These are phyloP conservation scores for Henicopernis longicauda DNA, from an alignment of 2,113 vertebrate species.

Conservation along the genomic window DNA sequence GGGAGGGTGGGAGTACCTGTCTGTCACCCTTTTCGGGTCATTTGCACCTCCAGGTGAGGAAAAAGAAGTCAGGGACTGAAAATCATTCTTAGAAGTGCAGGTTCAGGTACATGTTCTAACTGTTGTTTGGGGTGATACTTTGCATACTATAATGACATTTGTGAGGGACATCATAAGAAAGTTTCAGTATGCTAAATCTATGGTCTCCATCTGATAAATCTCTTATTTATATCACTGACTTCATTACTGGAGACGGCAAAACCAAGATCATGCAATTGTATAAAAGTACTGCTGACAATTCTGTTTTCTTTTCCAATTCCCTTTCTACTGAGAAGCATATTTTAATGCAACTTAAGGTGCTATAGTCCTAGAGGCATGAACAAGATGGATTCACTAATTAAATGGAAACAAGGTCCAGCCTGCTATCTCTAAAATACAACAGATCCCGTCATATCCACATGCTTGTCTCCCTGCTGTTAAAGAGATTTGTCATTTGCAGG, in stretches of 20 bases:
- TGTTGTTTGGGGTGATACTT: neutral
- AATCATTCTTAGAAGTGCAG: neutral
- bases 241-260: neutral
- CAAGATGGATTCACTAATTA: conserved; percentile 15
- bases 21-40: neutral
- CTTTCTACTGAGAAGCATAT: neutral
- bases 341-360: neutral
- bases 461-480: neutral
- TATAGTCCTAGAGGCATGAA: neutral
- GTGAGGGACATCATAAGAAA: neutral
- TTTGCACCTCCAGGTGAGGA: neutral
- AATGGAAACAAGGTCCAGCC: neutral
- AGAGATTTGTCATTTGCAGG: neutral
- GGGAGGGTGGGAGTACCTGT: neutral
- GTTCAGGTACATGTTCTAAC: neutral
- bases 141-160: neutral
- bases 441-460: neutral
- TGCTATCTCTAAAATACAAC: neutral
- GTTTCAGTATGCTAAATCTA: neutral
- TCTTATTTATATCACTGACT: neutral
- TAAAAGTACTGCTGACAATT: neutral
- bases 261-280: neutral
- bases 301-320: neutral
- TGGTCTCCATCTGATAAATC: neutral
- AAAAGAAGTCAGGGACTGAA: neutral